Percentiles rank a stretch among this genome's conserved stretches.
Evolutionary conservation across 64 coral and sea anemone genomes (phyloP).

Genomic region (Catalaphyllia jardinei): DNA sequence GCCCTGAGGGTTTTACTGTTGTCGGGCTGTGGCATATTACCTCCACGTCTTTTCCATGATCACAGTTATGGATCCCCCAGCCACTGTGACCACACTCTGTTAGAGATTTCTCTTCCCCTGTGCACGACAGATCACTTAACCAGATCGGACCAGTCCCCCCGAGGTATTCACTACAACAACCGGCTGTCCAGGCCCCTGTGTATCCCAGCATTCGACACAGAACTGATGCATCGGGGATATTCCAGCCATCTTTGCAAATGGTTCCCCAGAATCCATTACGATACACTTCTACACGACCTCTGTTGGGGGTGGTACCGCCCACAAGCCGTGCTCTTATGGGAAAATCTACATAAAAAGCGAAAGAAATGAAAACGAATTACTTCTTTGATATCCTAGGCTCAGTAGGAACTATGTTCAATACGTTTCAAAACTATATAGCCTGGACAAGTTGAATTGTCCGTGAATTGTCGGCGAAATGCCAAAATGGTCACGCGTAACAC

Average conservation of each 20-base stretch:
- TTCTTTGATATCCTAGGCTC: not conserved
- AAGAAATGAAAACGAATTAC: not conserved
- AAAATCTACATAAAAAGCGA: conserved; percentile 20
- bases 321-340: conserved; percentile 4
- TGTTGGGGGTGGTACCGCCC: conserved; percentile 3
- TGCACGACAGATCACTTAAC: conserved; percentile 46
- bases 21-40: conserved; percentile 26
- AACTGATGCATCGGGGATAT: conserved; percentile 27
- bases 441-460: too few species aligned
- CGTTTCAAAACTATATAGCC: too few species aligned
- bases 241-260: conserved; percentile 50
- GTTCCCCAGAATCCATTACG: conserved; percentile 64
- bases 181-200: conserved; percentile 19
- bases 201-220: conserved; percentile 62
- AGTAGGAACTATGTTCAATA: too few species aligned
- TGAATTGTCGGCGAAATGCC: too few species aligned
- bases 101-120: conserved; percentile 23
- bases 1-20: not conserved
- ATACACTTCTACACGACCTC: conserved; percentile 54
- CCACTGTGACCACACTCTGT: conserved; percentile 35
- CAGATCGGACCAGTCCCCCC: conserved; percentile 45
- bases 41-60: conserved; percentile 48
- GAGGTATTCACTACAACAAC: not conserved
- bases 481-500: too few species aligned
- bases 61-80: conserved; percentile 41